A percentile compares a stretch with the other conserved stretches of the same genome.
These are phyloP conservation scores for Apostichopus californicus DNA, from an alignment of 35 echinoderm and acorn worm genomes.

Conservation along the genomic window DNA sequence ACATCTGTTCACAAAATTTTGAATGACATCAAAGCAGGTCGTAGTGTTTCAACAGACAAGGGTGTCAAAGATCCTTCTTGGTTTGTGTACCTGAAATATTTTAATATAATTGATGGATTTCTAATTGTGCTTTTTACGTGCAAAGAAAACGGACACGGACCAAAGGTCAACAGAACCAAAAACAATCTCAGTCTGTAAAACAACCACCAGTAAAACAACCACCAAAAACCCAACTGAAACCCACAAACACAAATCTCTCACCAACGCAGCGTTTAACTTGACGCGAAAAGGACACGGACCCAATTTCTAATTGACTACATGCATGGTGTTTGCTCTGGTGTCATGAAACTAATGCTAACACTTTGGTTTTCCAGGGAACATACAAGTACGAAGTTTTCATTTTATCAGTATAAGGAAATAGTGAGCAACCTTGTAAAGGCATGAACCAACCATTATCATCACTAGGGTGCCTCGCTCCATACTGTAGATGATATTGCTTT, in stretches of 20 bases:
- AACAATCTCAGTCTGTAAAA: no score
- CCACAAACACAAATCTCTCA: no score
- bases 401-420: background rate
- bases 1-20: background rate
- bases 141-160: no score
- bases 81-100: constrained; percentile 50
- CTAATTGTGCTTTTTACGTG: background rate
- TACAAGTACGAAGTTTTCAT: constrained; percentile 28
- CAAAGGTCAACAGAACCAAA: no score
- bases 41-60: background rate
- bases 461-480: constrained; percentile 24
- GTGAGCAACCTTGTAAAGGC: background rate
- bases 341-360: constrained; percentile 44
- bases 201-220: no score
- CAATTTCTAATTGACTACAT: constrained; percentile 8
- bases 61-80: constrained; percentile 52
- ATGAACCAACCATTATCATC: constrained; percentile 40
- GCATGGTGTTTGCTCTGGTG: constrained; percentile 53
- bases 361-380: constrained; percentile 4
- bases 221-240: no score
- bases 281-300: no score
- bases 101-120: constrained; percentile 60
- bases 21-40: background rate
- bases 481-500: constrained; percentile 28
- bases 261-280: no score